These are phyloP conservation scores for Gallinago paraguaiae DNA, from an alignment of 2,113 vertebrate species.

Conservation along the genomic window DNA sequence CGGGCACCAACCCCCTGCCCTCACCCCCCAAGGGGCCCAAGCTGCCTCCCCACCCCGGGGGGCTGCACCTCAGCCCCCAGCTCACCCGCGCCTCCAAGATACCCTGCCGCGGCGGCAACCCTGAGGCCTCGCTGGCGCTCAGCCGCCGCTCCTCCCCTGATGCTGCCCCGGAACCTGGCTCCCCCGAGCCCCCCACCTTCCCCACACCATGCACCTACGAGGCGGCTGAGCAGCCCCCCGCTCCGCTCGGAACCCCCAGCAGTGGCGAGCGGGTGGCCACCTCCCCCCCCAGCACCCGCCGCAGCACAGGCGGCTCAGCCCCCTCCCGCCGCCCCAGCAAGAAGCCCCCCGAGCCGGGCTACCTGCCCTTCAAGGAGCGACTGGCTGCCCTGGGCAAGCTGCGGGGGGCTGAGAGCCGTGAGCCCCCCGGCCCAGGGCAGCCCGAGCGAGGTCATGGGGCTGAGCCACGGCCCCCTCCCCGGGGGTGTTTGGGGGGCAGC, in stretches of 20 bases:
- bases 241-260: neutral
- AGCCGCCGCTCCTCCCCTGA: constrained; percentile 36
- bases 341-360: constrained; percentile 77
- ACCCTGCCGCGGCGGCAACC: constrained; percentile 88
- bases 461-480: neutral
- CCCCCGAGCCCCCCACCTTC: neutral
- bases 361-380: constrained; percentile 85
- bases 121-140: constrained; percentile 85
- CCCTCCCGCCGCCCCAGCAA: constrained; percentile 74
- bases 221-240: neutral
- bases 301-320: constrained; percentile 48
- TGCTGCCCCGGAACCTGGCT: neutral
- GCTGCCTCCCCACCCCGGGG: constrained; percentile 74
- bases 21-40: constrained; percentile 88
- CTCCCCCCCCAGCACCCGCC: constrained; percentile 55
- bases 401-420: constrained; percentile 65
- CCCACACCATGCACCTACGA: neutral
- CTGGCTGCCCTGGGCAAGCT: constrained; percentile 84
- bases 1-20: constrained; percentile 50
- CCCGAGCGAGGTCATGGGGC: constrained; percentile 8
- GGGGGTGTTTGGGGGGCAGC: constrained; percentile 43
- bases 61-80: constrained; percentile 88
- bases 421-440: neutral
- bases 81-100: constrained; percentile 89
- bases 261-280: constrained; percentile 30